Evolutionary conservation across 2,113 vertebrate genomes (phyloP).

Genomic region (Ivindomyrus marchei): DNA sequence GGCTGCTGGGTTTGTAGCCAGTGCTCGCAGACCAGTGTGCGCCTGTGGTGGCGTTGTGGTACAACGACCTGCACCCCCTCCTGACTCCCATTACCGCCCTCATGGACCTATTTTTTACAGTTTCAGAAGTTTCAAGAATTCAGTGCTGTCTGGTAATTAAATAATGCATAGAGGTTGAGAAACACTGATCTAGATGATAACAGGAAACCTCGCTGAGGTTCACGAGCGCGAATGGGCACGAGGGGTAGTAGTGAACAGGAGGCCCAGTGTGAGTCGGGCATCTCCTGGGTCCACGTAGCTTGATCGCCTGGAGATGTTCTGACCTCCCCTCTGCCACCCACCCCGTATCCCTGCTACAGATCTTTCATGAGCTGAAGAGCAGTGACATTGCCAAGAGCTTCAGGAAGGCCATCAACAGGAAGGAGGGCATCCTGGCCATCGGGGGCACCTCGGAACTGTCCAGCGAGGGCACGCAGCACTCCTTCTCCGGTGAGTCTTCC

Average conservation of each 20-base stretch:
- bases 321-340: constrained; percentile 48
- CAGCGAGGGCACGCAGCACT: constrained; percentile 85
- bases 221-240: background rate
- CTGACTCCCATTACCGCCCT: background rate
- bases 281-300: background rate
- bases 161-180: background rate
- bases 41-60: background rate
- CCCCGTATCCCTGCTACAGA: constrained; percentile 69
- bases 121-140: background rate
- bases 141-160: background rate
- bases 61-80: background rate
- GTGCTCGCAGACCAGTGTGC: background rate
- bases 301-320: background rate
- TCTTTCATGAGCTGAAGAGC: constrained; percentile 78
- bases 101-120: background rate
- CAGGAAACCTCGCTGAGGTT: background rate
- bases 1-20: background rate
- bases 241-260: background rate
- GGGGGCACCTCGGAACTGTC: constrained; percentile 83
- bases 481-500: constrained; percentile 59
- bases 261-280: background rate
- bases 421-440: constrained; percentile 83
- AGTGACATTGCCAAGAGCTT: constrained; percentile 73
- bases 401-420: constrained; percentile 81
- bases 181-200: background rate